Conservation (phyloP, 2,113 vertebrate species). For the Tenrec ecaudatus region DNA sequence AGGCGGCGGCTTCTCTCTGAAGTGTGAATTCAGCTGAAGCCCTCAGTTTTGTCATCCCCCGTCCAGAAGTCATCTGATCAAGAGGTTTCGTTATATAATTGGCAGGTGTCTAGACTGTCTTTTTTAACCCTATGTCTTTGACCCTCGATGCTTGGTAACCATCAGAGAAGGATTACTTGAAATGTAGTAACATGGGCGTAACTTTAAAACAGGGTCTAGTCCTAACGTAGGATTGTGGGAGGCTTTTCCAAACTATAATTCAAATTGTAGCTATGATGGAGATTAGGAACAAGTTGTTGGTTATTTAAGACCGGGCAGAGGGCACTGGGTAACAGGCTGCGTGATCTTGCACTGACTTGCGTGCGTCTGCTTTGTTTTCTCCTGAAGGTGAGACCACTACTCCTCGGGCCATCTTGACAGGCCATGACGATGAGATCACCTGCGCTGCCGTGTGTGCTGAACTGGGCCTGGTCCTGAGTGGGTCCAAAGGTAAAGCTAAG, state of each 20-base stretch:
- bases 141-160: not conserved
- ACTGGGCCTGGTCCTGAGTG: slow-evolving; percentile 96
- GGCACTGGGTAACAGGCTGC: not conserved
- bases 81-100: not conserved
- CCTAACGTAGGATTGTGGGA: not conserved
- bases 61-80: not conserved
- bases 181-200: not conserved
- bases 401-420: slow-evolving; percentile 95
- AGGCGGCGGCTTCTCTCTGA: not conserved
- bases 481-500: slow-evolving; percentile 93
- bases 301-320: not conserved
- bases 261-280: not conserved
- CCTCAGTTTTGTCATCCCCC: not conserved
- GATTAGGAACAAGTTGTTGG: not conserved
- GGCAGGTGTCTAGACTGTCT: not conserved
- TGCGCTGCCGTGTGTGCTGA: slow-evolving; percentile 96
- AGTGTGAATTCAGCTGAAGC: not conserved
- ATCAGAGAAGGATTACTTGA: slow-evolving; percentile 1
- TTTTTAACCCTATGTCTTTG: not conserved
- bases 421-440: slow-evolving; percentile 96
- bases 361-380: slow-evolving; percentile 44
- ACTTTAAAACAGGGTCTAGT: not conserved
- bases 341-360: slow-evolving; percentile 25
- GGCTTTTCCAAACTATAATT: not conserved
- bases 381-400: slow-evolving; percentile 93